These are phyloP conservation scores for Mormyrus hasselquistii DNA, from an alignment of 2,797 vertebrate genomes.

Conservation along the genomic window DNA sequence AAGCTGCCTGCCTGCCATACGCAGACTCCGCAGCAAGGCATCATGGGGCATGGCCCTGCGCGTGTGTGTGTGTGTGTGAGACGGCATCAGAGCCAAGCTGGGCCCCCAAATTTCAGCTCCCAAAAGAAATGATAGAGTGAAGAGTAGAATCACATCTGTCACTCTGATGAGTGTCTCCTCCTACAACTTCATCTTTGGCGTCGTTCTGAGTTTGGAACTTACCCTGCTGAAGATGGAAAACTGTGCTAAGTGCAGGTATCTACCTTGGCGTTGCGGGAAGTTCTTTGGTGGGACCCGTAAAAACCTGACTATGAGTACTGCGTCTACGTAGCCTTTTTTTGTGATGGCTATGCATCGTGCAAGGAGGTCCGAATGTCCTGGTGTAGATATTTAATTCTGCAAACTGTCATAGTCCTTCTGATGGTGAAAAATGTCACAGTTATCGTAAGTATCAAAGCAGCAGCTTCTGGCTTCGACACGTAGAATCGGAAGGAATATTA, in stretches of 20 bases:
- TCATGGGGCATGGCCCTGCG: slow-evolving; percentile 31
- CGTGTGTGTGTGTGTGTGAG: slow-evolving; percentile 24
- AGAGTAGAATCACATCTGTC: background rate
- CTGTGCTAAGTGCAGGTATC: background rate
- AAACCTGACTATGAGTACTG: background rate
- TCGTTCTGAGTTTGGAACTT: background rate
- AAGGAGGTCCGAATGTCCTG: background rate
- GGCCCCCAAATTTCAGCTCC: background rate
- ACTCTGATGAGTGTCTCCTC: background rate
- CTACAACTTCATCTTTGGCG: no score
- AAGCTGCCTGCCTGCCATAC: slow-evolving; percentile 52
- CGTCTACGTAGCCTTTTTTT: background rate
- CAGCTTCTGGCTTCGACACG: background rate
- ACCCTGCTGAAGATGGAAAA: background rate
- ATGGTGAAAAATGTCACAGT: background rate
- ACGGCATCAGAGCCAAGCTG: background rate
- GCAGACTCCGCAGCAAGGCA: slow-evolving; percentile 40
- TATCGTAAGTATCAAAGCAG: background rate
- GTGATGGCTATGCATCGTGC: background rate
- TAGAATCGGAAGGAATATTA: background rate
- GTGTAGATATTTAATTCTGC: background rate
- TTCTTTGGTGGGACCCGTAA: background rate
- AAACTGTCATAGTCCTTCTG: background rate
- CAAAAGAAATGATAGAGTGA: background rate
- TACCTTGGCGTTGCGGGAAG: background rate